These are phyloP conservation scores for Tachystola acroxantha DNA, from an alignment of 2,888 invertebrate species.

Conservation along the genomic window DNA sequence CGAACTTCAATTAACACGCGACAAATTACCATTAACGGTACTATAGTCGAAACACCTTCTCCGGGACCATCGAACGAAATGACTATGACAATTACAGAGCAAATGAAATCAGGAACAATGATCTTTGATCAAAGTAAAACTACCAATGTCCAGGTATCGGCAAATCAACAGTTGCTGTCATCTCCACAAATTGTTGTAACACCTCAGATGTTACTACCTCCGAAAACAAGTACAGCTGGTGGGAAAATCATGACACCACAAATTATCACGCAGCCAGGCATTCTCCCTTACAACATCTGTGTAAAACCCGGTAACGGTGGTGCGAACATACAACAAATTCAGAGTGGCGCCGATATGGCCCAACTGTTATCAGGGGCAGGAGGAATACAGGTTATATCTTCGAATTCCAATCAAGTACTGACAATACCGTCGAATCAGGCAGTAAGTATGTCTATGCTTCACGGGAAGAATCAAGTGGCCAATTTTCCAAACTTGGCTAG, in stretches of 20 bases:
- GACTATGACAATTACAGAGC: slow-evolving; percentile 72
- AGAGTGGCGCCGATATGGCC: slow-evolving; percentile 60
- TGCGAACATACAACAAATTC: slow-evolving; percentile 64
- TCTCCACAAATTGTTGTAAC: slow-evolving; percentile 74
- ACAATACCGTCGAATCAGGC: slow-evolving; percentile 66
- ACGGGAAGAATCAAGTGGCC: slow-evolving; percentile 64
- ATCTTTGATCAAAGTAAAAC: slow-evolving; percentile 70
- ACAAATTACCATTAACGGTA: slow-evolving; percentile 74
- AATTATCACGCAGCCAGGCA: slow-evolving; percentile 63
- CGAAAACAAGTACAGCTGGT: slow-evolving; percentile 58
- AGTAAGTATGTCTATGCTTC: slow-evolving; percentile 55
- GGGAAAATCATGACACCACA: slow-evolving; percentile 66
- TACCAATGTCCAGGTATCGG: slow-evolving; percentile 66
- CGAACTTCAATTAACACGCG: slow-evolving; percentile 72
- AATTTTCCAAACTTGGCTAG: slow-evolving; percentile 72
- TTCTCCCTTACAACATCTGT: slow-evolving; percentile 70
- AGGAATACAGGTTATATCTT: slow-evolving; percentile 73
- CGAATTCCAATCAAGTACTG: slow-evolving; percentile 69
- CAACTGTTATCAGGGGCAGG: slow-evolving; percentile 64
- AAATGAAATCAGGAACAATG: slow-evolving; percentile 69
- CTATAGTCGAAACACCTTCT: slow-evolving; percentile 74
- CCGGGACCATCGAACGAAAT: slow-evolving; percentile 70
- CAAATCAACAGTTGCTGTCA: slow-evolving; percentile 64
- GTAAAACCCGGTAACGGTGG: slow-evolving; percentile 64
- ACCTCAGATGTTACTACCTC: slow-evolving; percentile 69